These are phyloP conservation scores for Hemitrygon akajei DNA, from an alignment of 2,797 vertebrate genomes.

Conservation along the genomic window DNA sequence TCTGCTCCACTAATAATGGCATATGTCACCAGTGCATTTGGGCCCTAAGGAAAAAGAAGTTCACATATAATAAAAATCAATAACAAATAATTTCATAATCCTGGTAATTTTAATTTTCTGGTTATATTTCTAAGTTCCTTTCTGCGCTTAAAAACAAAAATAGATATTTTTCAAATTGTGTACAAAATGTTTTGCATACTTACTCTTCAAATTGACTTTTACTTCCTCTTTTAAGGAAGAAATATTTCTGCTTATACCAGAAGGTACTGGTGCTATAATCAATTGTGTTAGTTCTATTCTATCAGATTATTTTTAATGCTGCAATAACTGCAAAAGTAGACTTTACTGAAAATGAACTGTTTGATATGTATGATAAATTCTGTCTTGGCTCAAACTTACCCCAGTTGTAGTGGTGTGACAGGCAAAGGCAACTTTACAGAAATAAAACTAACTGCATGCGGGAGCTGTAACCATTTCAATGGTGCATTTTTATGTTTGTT, in stretches of 20 bases:
- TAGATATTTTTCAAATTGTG: neutral
- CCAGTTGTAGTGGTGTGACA: too few species aligned
- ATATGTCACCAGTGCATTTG: slow-evolving; percentile 91
- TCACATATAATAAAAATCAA: slow-evolving; percentile 39
- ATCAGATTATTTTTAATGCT: neutral
- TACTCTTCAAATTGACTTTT: neutral
- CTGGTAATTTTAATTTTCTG: neutral
- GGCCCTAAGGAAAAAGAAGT: slow-evolving; percentile 62
- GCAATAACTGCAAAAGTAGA: neutral
- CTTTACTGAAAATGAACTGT: too few species aligned
- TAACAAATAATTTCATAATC: neutral
- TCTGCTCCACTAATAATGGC: slow-evolving; percentile 92
- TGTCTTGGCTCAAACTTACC: neutral
- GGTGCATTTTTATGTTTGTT: neutral
- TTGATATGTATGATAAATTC: neutral
- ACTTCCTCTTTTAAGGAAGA: neutral
- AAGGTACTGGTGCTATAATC: neutral
- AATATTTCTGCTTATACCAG: neutral
- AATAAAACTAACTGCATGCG: neutral
- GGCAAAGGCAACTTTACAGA: neutral
- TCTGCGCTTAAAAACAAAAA: neutral
- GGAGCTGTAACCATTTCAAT: neutral
- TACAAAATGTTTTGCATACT: neutral
- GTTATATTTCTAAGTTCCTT: neutral
- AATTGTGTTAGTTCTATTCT: neutral